phyloP scores from a whole-genome alignment of 92 coral and sea anemone genomes.

The Bergia puertoricense region DNA sequence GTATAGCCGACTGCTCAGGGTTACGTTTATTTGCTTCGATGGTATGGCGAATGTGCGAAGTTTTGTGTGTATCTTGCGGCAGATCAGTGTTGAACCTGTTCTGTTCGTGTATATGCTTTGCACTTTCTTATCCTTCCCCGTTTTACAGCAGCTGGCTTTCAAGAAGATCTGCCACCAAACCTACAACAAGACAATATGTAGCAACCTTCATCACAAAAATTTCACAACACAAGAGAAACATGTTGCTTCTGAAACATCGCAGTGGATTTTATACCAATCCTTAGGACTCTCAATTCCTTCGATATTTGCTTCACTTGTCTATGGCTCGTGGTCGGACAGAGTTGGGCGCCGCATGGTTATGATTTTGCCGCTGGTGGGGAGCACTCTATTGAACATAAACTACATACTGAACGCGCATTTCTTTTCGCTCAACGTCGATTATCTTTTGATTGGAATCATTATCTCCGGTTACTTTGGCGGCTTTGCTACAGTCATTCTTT shows the following conservation, averaged over 20 bases:
- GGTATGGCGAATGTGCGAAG: background rate
- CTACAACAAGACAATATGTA: conserved; percentile 68
- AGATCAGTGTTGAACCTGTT: conserved; percentile 89
- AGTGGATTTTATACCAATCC: conserved; percentile 87
- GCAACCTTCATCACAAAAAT: conserved; percentile 56
- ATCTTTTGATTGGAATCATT: conserved; percentile 72
- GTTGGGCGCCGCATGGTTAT: conserved; percentile 84
- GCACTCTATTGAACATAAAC: conserved; percentile 63
- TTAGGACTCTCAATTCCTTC: conserved; percentile 74
- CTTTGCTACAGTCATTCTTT: conserved; percentile 72
- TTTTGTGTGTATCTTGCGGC: conserved; percentile 40
- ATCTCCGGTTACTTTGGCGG: conserved; percentile 87
- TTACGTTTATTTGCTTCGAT: background rate
- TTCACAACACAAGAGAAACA: conserved; percentile 49
- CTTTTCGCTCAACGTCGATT: conserved; percentile 64
- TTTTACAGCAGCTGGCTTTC: conserved; percentile 87
- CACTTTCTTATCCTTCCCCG: conserved; percentile 74
- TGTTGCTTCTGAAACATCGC: conserved; percentile 76
- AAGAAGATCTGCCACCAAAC: conserved; percentile 76
- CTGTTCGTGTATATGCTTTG: conserved; percentile 84
- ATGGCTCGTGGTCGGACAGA: conserved; percentile 95
- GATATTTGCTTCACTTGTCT: conserved; percentile 66
- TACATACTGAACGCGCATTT: conserved; percentile 73
- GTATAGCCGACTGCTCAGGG: no score
- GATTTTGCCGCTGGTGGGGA: conserved; percentile 77